phyloP scores from a whole-genome alignment of 2,888 invertebrate species.

The Harpagoxenus sublaevis region DNA sequence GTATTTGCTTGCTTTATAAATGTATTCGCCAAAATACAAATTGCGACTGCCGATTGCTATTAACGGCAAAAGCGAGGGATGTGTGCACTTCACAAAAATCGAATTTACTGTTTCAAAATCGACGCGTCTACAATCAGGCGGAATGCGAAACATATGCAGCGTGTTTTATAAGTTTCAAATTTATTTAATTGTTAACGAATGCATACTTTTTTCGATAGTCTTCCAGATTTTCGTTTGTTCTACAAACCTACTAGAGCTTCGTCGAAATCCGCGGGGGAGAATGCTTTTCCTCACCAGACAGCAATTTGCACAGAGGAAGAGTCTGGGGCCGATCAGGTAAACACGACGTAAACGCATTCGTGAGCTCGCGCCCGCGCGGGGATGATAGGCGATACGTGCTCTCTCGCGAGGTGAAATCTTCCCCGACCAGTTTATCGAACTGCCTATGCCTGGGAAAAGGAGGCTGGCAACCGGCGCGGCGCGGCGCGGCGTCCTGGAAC shows the following conservation, averaged over 20 bases:
- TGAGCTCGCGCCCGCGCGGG: conserved; percentile 50
- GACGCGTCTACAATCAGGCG: neutral
- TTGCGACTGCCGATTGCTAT: neutral
- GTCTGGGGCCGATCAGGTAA: conserved; percentile 40
- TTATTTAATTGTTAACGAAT: neutral
- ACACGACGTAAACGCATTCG: conserved; percentile 46
- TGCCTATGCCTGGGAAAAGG: conserved; percentile 68
- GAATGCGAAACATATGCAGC: neutral
- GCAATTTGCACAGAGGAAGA: conserved; percentile 49
- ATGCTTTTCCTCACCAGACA: neutral
- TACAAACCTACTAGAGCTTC: neutral
- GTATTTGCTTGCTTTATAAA: conserved; percentile 4
- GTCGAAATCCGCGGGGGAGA: neutral
- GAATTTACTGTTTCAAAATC: neutral
- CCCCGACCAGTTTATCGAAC: conserved; percentile 69
- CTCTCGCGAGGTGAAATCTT: conserved; percentile 60
- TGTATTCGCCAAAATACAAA: neutral
- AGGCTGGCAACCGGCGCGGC: conserved; percentile 49
- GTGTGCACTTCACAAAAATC: neutral
- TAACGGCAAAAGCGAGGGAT: neutral
- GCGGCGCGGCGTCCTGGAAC: conserved; percentile 14
- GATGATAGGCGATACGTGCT: conserved; percentile 60
- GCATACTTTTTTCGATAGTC: neutral
- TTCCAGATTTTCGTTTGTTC: neutral
- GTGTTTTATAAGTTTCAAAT: neutral